Conservation (phyloP, 64 coral and sea anemone genomes). For the Cladopsammia gracilis region DNA sequence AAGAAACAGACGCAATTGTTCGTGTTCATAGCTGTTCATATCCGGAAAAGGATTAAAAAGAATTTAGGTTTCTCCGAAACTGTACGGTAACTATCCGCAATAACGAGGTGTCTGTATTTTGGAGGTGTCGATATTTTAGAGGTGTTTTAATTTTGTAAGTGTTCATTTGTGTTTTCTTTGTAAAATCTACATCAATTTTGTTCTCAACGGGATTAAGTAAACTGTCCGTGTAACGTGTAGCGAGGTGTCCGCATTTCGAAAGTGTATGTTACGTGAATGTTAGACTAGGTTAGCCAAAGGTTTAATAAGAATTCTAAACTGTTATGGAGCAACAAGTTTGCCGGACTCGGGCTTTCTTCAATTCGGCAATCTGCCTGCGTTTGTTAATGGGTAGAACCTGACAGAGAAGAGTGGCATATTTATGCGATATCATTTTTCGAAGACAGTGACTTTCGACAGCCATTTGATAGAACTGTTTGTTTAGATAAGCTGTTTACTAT, state of each 20-base stretch:
- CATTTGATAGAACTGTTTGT: neutral
- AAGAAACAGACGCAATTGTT: neutral
- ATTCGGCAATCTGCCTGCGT: neutral
- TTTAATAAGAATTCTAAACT: too few relatives aligned
- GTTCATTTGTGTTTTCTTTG: too few relatives aligned
- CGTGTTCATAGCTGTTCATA: too few relatives aligned
- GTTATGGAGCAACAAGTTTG: too few relatives aligned
- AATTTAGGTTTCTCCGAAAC: neutral
- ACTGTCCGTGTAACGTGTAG: too few relatives aligned
- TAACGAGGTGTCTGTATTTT: neutral
- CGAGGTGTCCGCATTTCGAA: too few relatives aligned
- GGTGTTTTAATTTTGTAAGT: too few relatives aligned
- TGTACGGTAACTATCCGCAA: neutral
- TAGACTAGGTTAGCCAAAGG: too few relatives aligned
- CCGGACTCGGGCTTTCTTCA: neutral
- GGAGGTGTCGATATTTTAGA: neutral
- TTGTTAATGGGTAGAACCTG: neutral
- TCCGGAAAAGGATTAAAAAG: neutral
- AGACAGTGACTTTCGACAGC: too few relatives aligned
- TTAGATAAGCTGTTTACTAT: neutral
- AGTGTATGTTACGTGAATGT: too few relatives aligned
- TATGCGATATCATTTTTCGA: neutral
- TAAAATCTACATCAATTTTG: too few relatives aligned
- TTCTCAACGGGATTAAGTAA: too few relatives aligned
- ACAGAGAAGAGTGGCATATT: neutral